phyloP scores from a whole-genome alignment of 2,888 invertebrate species.

The Philhelius pedissequus region DNA sequence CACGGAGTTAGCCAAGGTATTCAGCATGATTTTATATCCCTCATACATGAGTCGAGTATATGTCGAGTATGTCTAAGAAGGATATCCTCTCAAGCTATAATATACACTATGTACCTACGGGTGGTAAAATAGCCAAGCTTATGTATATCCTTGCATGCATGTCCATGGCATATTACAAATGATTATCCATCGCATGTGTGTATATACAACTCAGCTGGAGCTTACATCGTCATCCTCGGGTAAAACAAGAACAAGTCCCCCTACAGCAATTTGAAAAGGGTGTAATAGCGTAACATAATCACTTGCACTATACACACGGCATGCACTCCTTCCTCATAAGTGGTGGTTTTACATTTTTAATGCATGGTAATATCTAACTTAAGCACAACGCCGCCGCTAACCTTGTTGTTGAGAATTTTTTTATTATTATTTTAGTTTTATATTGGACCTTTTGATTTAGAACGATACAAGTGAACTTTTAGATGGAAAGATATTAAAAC shows the following conservation, averaged over 20 bases:
- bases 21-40: neutral
- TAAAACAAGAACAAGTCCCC: slow-evolving; percentile 15
- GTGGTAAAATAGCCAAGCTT: slow-evolving; percentile 31
- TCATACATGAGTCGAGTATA: neutral
- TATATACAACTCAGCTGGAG: slow-evolving; percentile 1
- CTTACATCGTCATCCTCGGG: slow-evolving; percentile 20
- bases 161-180: slow-evolving; percentile 48
- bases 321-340: neutral
- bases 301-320: slow-evolving; percentile 4
- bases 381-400: neutral
- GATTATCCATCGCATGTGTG: slow-evolving; percentile 34
- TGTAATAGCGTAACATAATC: slow-evolving; percentile 49
- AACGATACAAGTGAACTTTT: neutral
- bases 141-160: slow-evolving; percentile 34
- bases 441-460: neutral
- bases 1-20: neutral
- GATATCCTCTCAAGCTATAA: neutral
- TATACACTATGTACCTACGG: neutral
- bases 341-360: slow-evolving; percentile 44
- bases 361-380: slow-evolving; percentile 26
- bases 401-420: neutral
- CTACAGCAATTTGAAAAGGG: slow-evolving; percentile 18
- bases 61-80: neutral
- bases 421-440: neutral
- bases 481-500: too few species aligned